A percentile compares a stretch with the other conserved stretches of the same genome.
phyloP scores from a whole-genome alignment of 23 tunicate species.

The Halocynthia aurantium region DNA sequence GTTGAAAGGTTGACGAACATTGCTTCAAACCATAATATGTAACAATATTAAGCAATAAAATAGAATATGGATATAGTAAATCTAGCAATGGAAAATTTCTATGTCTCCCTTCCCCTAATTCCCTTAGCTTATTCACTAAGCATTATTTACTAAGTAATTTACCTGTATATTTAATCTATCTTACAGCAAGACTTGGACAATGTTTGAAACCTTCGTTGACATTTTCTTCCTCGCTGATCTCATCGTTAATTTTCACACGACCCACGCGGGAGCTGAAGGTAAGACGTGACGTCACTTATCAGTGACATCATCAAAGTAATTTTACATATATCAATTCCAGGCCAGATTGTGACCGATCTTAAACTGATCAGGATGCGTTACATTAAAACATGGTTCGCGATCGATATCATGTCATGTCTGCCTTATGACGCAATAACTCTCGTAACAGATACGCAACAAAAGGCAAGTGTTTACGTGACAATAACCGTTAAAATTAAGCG shows the following conservation, averaged over 20 bases:
- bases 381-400: conserved; percentile 55
- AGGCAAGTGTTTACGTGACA: conserved; percentile 24
- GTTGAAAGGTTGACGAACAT: too few relatives aligned
- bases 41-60: too few relatives aligned
- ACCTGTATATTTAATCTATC: background rate
- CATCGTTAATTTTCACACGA: conserved; percentile 57
- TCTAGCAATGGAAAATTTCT: too few relatives aligned
- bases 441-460: background rate
- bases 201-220: conserved; percentile 40
- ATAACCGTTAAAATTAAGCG: too few relatives aligned
- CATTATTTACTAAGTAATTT: too few relatives aligned
- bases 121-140: too few relatives aligned
- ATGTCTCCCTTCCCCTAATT: too few relatives aligned
- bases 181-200: conserved; percentile 58
- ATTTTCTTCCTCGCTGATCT: conserved; percentile 54
- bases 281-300: background rate
- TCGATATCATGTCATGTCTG: conserved; percentile 56
- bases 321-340: conserved; percentile 16
- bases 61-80: too few relatives aligned
- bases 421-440: conserved; percentile 61
- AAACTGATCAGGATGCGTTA: conserved; percentile 49
- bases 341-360: conserved; percentile 54
- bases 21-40: too few relatives aligned
- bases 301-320: background rate
- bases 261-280: conserved; percentile 53